Evolutionary conservation across 2,113 vertebrate species (phyloP).

Genomic region (Odocoileus hemionus): DNA sequence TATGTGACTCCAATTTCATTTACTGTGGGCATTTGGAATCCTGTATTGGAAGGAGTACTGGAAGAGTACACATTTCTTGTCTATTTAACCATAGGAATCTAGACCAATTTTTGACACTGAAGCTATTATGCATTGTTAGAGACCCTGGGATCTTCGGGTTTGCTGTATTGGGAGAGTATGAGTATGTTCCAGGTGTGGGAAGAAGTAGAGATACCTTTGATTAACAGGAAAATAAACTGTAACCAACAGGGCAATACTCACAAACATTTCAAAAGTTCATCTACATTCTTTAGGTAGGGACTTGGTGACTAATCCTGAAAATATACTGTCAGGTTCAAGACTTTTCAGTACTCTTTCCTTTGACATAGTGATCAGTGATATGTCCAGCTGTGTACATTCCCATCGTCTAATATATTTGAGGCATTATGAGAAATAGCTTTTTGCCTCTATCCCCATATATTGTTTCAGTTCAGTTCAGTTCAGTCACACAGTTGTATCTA

Average conservation of each 20-base stretch:
- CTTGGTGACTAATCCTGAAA: background rate
- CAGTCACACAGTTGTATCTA: too few species aligned
- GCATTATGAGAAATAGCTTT: background rate
- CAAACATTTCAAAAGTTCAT: background rate
- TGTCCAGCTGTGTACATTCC: background rate
- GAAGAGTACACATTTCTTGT: background rate
- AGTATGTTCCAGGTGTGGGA: background rate
- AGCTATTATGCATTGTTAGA: background rate
- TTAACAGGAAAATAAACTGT: background rate
- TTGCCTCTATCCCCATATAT: fast-evolving
- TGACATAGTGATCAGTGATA: background rate
- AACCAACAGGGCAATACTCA: background rate
- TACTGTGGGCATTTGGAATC: background rate
- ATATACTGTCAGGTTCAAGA: background rate
- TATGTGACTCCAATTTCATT: background rate
- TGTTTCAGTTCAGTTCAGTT: too few species aligned
- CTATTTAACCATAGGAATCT: background rate
- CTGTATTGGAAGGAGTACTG: fast-evolving
- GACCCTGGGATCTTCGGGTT: background rate
- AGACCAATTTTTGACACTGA: background rate
- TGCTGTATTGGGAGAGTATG: background rate
- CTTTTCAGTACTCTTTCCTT: background rate
- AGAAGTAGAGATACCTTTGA: background rate
- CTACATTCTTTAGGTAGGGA: background rate
- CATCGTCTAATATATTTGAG: background rate